Base-by-base conservation (phyloP, 2,113 vertebrate species). In the Corythornis madagascariensis region DNA sequence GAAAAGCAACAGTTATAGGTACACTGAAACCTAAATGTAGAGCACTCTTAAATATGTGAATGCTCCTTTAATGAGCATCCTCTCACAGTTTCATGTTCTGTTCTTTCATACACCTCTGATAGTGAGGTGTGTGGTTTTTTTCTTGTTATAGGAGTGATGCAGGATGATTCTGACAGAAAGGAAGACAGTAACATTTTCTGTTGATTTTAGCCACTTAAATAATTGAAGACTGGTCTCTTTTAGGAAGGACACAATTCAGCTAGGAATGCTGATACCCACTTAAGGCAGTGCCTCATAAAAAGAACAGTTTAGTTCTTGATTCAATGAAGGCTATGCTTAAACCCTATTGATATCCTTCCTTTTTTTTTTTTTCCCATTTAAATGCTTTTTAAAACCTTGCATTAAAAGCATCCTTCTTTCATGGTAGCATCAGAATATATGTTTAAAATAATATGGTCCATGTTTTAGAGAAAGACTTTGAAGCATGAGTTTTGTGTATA, bases 211-310 rank as follows among this genome's bases (percentile, higher is more conserved):
- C 13, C 14, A 14, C 19, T 38, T 73, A 40, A 67, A 48, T 91
- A 53, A n/a, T 57, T 83, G 48, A 78, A 43, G 0, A 0, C 33
- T 38, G 5, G 1, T n/a, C 31, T 40, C 8, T 90, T 74, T 72
- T 66, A 35, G 20, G 6, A 80, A 66, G 28, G 33, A 16, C 7
- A 25, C 9, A 48, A 17, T 11, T 63, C 45, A 80, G 15, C 60
- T 42, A 33, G n/a, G 26, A 33, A 8, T 66, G 6, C 59, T 73
- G 29, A 42, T 8, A 29, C 11, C 10, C 7, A 29, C 24, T 53
- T 48, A 42, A 70, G 11, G 45, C 42, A 45, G 2, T 63, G 26
- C 13, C 9, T 63, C 7, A 19, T 25, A 10, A 69, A 18, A 10
- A 48, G 24, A 52, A n/a, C 6, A 5, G 1, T 85, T 65, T 79